phyloP scores from a whole-genome alignment of 2,888 invertebrate genomes.

The Dryadula phaetusa region DNA sequence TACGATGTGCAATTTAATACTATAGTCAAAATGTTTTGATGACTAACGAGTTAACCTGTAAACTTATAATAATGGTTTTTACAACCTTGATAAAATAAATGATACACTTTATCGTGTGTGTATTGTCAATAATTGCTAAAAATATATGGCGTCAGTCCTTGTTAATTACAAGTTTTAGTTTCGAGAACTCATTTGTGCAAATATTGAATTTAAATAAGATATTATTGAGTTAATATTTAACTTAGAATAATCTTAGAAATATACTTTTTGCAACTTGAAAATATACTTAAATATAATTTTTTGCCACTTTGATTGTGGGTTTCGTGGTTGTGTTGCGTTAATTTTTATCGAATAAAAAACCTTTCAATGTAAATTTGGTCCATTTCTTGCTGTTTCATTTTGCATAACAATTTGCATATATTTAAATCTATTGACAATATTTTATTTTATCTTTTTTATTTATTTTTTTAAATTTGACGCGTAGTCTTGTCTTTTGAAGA shows the following conservation, averaged over 20 bases:
- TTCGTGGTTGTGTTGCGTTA: too few species aligned
- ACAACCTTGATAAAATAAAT: not conserved
- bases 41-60: not conserved
- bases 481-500: too few species aligned
- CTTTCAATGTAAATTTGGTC: too few species aligned
- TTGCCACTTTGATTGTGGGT: not conserved
- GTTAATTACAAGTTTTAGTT: not conserved
- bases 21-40: slow-evolving; percentile 3
- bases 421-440: too few species aligned
- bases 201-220: slow-evolving; percentile 9
- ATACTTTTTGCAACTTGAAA: too few species aligned
- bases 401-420: too few species aligned
- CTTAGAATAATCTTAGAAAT: not conserved
- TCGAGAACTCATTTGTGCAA: not conserved
- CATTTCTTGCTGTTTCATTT: too few species aligned
- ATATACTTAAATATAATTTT: too few species aligned
- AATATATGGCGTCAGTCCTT: not conserved
- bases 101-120: not conserved
- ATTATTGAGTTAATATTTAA: slow-evolving; percentile 1
- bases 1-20: not conserved
- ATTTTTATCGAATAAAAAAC: too few species aligned
- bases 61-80: not conserved
- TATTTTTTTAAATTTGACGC: too few species aligned
- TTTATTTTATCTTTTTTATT: too few species aligned
- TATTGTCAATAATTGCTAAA: not conserved